These are phyloP conservation scores for Megaustenia siamemsis DNA, from an alignment of 2,888 invertebrate species.

Conservation along the genomic window DNA sequence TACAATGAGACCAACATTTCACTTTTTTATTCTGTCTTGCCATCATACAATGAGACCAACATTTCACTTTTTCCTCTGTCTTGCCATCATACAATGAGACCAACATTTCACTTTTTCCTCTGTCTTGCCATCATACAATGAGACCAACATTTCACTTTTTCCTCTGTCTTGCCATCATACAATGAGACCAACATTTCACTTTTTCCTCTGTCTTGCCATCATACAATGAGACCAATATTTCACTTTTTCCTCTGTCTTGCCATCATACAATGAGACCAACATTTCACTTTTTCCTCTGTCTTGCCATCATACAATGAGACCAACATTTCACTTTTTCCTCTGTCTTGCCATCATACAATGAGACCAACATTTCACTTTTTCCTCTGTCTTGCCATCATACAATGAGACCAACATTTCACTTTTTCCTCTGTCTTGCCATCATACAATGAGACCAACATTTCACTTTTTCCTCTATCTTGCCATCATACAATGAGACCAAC, in stretches of 20 bases:
- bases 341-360: neutral
- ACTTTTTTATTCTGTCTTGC: neutral
- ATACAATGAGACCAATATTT: neutral
- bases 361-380: neutral
- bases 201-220: neutral
- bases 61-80: neutral
- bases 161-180: no score
- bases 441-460: no score
- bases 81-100: no score
- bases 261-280: slow-evolving; percentile 74
- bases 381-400: neutral
- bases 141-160: no score
- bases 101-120: neutral
- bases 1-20: slow-evolving; percentile 24
- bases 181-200: neutral
- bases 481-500: neutral
- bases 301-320: neutral
- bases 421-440: no score
- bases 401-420: no score
- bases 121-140: no score
- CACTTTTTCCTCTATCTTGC: neutral
- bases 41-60: neutral
- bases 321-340: neutral
- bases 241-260: neutral
- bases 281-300: neutral